Evolutionary conservation across 2,888 invertebrate genomes (phyloP).

Genomic region (Tetranychus piercei): DNA sequence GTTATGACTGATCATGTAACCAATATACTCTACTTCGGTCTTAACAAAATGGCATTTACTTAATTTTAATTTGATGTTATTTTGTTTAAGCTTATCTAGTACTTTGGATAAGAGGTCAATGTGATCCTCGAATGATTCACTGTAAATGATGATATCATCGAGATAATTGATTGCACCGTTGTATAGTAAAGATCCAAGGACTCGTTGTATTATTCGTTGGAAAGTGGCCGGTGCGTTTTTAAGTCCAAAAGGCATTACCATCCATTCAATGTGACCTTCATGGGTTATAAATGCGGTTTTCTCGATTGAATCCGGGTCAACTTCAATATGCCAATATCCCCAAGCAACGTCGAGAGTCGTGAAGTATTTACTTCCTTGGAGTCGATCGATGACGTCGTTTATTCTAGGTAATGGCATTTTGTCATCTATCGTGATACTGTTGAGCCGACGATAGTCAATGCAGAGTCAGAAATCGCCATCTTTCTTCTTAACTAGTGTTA

Average conservation of each 20-base stretch:
- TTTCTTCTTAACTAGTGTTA: neutral
- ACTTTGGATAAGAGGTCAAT: neutral
- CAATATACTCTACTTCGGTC: neutral
- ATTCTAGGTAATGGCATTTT: neutral
- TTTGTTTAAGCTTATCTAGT: neutral
- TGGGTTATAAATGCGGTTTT: constrained; percentile 15
- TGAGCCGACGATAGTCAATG: neutral
- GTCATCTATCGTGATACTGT: neutral
- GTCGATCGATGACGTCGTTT: neutral
- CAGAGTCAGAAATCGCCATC: neutral
- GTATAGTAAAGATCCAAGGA: neutral
- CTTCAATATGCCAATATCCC: neutral
- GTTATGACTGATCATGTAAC: neutral
- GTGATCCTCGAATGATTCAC: neutral
- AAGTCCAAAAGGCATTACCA: constrained; percentile 13
- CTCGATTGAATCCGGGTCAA: neutral
- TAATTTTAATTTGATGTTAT: neutral
- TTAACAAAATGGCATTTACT: neutral
- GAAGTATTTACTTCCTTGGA: neutral
- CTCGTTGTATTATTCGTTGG: neutral
- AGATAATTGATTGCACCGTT: neutral
- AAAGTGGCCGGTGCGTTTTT: constrained; percentile 4
- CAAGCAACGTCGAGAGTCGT: neutral
- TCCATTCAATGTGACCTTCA: constrained; percentile 3
- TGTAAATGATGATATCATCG: neutral